A percentile compares a stretch with the other conserved stretches of the same genome.
Conservation (phyloP, 37 sponge, comb jelly and placozoan species). For the Axinella damicornis region DNA sequence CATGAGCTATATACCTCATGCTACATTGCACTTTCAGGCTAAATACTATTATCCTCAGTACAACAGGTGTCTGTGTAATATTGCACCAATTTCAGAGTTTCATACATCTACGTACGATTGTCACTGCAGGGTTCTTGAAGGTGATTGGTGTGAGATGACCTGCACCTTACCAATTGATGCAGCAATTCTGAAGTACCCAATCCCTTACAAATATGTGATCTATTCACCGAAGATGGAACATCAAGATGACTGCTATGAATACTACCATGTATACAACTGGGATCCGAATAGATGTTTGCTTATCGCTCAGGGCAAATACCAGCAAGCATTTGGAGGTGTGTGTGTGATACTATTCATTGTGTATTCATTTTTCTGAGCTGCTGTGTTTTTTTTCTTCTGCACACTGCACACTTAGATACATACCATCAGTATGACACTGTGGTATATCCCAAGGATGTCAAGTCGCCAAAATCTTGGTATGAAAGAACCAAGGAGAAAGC, state of each 20-base stretch:
- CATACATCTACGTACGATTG: no score
- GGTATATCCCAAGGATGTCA: conserved; percentile 27
- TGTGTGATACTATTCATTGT: no score
- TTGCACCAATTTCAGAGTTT: no score
- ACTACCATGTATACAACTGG: not conserved
- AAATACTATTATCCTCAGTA: no score
- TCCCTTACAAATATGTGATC: conserved; percentile 58
- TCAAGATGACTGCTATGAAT: conserved; percentile 1
- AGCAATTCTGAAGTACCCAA: not conserved
- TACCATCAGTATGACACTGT: conserved; percentile 59
- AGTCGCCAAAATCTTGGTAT: not conserved
- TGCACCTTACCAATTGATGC: conserved; percentile 4
- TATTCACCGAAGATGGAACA: conserved; percentile 10
- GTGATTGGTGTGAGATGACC: conserved; percentile 14
- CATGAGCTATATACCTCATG: no score
- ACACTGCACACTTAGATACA: conserved; percentile 19
- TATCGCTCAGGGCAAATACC: not conserved
- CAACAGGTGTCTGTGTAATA: no score
- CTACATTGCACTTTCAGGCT: no score
- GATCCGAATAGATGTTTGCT: conserved; percentile 31
- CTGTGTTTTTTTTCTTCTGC: not conserved
- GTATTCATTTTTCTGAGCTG: no score
- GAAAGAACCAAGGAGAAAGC: not conserved
- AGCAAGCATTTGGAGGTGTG: not conserved
- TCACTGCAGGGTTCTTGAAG: not conserved